Percentiles rank a stretch among this genome's conserved stretches.
phyloP scores from a whole-genome alignment of 2,888 invertebrate species.

The Galerucella nymphaeae region DNA sequence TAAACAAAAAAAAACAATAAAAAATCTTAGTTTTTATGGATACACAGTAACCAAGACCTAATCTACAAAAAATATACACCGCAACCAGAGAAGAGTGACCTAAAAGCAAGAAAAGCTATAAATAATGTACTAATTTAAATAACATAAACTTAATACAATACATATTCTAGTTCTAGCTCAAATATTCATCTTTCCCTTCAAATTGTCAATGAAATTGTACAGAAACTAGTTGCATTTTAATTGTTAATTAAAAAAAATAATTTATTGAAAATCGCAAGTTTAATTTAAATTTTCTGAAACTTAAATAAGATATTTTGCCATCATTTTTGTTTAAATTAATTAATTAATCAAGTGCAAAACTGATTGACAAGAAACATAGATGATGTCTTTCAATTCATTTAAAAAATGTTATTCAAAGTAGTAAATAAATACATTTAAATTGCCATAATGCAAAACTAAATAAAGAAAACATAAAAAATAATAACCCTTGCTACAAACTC shows the following conservation, averaged over 20 bases:
- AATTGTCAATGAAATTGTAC: too few relatives aligned
- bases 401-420: background rate
- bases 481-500: constrained; percentile 67
- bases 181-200: too few relatives aligned
- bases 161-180: too few relatives aligned
- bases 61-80: background rate
- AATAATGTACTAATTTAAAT: background rate
- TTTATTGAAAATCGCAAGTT: too few relatives aligned
- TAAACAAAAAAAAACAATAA: too few relatives aligned
- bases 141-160: background rate
- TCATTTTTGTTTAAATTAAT: too few relatives aligned
- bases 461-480: constrained; percentile 45
- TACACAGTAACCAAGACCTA: background rate
- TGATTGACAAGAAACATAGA: too few relatives aligned
- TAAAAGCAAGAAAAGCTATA: background rate
- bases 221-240: too few relatives aligned
- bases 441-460: constrained; percentile 15
- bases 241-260: too few relatives aligned
- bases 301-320: too few relatives aligned
- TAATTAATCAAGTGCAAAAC: too few relatives aligned
- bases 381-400: background rate
- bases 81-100: background rate
- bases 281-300: too few relatives aligned
- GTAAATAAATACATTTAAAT: background rate
- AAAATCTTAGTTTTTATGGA: background rate